Conservation (phyloP, 2,113 vertebrate genomes). For the Pollimyrus isidori region DNA sequence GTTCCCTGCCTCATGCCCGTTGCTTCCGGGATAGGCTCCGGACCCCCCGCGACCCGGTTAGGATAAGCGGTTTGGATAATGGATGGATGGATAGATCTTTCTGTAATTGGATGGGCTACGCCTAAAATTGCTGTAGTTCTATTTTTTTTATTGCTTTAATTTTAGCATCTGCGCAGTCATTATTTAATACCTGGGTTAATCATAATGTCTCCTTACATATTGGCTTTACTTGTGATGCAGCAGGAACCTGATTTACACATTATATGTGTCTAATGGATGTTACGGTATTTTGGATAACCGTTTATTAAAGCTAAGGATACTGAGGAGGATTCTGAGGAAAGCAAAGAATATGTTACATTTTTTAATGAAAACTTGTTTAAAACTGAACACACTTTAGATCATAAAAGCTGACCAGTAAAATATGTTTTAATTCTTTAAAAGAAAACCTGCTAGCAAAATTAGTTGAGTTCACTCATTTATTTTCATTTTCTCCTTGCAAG, state of each 20-base stretch:
- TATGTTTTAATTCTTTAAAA: neutral
- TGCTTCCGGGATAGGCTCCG: too few relatives aligned
- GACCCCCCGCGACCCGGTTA: too few relatives aligned
- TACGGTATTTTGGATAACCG: neutral
- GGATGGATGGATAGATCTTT: neutral
- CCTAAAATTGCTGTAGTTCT: slow-evolving; percentile 13
- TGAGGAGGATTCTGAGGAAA: neutral
- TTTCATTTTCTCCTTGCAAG: neutral
- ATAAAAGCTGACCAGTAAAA: neutral
- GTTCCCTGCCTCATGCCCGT: too few relatives aligned
- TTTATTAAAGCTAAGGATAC: neutral
- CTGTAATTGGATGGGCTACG: neutral
- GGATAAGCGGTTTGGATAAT: too few relatives aligned
- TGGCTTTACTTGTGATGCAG: neutral
- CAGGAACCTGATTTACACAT: neutral
- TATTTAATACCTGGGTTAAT: neutral
- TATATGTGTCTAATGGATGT: neutral
- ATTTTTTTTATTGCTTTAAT: neutral
- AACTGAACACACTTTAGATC: neutral
- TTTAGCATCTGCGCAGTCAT: neutral
- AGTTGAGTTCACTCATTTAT: neutral
- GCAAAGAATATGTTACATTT: neutral
- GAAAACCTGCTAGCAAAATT: neutral
- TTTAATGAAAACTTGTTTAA: neutral
- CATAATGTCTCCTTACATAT: neutral